phyloP scores from a whole-genome alignment of 2,888 invertebrate species.

The Cotesia congregata region DNA sequence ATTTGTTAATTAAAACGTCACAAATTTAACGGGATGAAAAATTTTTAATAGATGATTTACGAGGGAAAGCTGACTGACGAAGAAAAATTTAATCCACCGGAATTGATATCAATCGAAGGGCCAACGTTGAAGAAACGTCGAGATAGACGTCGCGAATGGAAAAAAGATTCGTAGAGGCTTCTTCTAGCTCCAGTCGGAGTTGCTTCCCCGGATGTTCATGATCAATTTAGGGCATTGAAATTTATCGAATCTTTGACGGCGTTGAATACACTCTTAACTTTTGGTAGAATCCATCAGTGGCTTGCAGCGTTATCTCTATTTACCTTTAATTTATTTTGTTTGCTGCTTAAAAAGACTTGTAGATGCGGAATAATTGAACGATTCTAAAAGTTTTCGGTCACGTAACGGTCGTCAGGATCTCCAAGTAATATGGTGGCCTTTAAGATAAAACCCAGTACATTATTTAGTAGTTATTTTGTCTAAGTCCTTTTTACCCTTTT shows the following conservation, averaged over 20 bases:
- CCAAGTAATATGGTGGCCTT: constrained; percentile 20
- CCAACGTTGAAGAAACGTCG: constrained; percentile 2
- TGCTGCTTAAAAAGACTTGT: constrained; percentile 32
- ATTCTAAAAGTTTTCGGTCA: constrained; percentile 44
- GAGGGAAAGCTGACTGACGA: not conserved
- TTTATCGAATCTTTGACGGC: constrained; percentile 46
- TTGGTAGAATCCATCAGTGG: constrained; percentile 10
- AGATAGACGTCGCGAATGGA: not conserved
- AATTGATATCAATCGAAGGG: constrained; percentile 19
- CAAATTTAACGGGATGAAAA: not conserved
- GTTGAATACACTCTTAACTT: constrained; percentile 8
- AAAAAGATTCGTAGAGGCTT: constrained; percentile 21
- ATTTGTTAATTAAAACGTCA: not conserved
- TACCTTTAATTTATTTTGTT: not conserved
- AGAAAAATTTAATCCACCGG: constrained; percentile 19
- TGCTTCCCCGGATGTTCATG: constrained; percentile 38
- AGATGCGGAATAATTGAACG: constrained; percentile 50
- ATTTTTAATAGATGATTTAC: not conserved
- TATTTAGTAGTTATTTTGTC: constrained; percentile 19
- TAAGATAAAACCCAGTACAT: constrained; percentile 18
- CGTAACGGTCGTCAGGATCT: constrained; percentile 42
- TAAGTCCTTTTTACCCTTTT: constrained; percentile 3
- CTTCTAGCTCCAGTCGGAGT: not conserved
- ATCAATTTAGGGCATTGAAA: constrained; percentile 46
- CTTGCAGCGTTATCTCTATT: constrained; percentile 26